Evolutionary conservation across 2,888 invertebrate genomes (phyloP), one percentile per base, ranked within the genome.

Genomic region (Lagria hirta): DNA sequence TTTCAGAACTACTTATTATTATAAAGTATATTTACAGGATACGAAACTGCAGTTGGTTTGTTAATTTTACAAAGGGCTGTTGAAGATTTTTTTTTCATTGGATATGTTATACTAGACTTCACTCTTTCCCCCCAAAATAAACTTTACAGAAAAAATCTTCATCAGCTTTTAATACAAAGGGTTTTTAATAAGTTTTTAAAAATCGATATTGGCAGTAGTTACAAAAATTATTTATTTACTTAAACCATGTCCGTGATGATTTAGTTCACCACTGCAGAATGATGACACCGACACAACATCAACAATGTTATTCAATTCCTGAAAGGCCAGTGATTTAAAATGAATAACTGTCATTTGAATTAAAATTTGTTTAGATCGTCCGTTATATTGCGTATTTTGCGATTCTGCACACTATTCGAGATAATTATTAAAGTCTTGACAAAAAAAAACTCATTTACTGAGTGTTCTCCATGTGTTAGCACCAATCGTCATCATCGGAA

Each of bases 401-500:
- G 8, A 20, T n/a, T 35, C 11, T 7, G 3, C 14, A 16, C 28
- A 28, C 37, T 28, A 28, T 18, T n/a, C n/a, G 10, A 15, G 4
- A 23, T 13, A 11, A 3, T 37, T 8, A 4, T 37, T 20, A 30
- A 12, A 26, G 23, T 21, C 3, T 11, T 7, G 29, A n/a, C n/a
- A n/a, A n/a, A n/a, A n/a, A n/a, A 18, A 11, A 26, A 35, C 33
- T 30, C 48, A 47, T 36, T 53, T 54, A 56, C 34, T 59, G 62
- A 62, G 62, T 56, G 76, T 73, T 71, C 73, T 74, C 79, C 79
- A 73, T 75, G 75, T 80, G 84, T 83, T 85, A 88, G 86, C 87
- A 88, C 87, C 88, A 88, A 74, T 88, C 88, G 69, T 88, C 88
- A 67, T 88, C 88, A 69, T 88, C 88, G 49, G 88, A 87, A 75